A percentile compares a stretch with the other conserved stretches of the same genome.
Conservation (phyloP, 1,140 invertebrate species). For the Calosoma granatense region DNA sequence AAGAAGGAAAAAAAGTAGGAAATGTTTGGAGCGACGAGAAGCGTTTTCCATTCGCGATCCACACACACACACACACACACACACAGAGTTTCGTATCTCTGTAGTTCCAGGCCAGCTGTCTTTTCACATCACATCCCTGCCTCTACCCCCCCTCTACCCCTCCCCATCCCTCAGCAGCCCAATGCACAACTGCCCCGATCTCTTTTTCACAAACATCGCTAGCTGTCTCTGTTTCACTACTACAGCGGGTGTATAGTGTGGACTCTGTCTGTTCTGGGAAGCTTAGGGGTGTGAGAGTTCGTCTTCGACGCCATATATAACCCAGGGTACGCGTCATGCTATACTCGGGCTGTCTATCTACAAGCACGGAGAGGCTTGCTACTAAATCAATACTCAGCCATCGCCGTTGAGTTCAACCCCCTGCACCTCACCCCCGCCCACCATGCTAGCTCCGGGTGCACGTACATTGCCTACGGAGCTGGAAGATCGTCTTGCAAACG, state of each 20-base stretch:
- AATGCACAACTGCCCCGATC: slow-evolving; percentile 3
- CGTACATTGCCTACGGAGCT: neutral
- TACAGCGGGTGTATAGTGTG: neutral
- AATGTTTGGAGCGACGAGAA: slow-evolving; percentile 5
- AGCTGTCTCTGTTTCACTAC: neutral
- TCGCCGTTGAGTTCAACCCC: slow-evolving; percentile 19
- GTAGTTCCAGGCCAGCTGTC: slow-evolving; percentile 18
- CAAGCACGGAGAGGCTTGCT: slow-evolving; percentile 32
- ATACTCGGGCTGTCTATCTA: slow-evolving; percentile 30
- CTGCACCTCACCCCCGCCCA: neutral
- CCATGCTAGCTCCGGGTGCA: neutral
- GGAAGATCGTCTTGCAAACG: neutral
- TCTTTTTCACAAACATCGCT: slow-evolving; percentile 6
- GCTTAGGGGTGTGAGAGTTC: slow-evolving; percentile 19
- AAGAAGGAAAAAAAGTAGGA: too few species aligned
- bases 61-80: neutral
- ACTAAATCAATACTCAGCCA: slow-evolving; percentile 34
- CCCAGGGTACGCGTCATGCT: slow-evolving; percentile 27
- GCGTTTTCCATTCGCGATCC: slow-evolving; percentile 13
- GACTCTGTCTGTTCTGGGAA: slow-evolving; percentile 24
- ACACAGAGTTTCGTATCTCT: slow-evolving; percentile 9
- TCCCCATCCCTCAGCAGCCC: neutral
- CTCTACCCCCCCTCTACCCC: neutral
- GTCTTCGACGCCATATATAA: slow-evolving; percentile 35
- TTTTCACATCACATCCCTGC: slow-evolving; percentile 17